A percentile compares a stretch with the other conserved stretches of the same genome.
Evolutionary conservation across 2,113 vertebrate genomes (phyloP).

Genomic region (Clarias macrocephalus): DNA sequence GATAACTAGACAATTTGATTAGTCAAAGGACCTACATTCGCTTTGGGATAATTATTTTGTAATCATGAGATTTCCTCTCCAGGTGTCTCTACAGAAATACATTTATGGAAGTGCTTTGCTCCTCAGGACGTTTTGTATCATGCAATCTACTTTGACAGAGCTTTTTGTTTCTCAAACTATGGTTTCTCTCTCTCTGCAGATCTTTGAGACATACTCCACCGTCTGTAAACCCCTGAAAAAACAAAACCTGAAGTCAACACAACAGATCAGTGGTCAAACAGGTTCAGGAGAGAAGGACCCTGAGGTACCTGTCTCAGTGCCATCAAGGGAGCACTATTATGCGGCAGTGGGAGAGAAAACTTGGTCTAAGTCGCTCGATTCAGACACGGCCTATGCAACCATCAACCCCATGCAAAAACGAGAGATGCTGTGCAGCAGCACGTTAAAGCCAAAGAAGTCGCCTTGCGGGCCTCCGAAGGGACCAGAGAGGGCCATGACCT

Average conservation of each 20-base stretch:
- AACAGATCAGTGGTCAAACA: constrained; percentile 53
- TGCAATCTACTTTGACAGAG: constrained; percentile 36
- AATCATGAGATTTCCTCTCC: background rate
- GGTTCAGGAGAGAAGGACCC: constrained; percentile 60
- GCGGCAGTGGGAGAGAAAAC: constrained; percentile 70
- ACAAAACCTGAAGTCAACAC: constrained; percentile 54
- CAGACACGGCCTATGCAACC: constrained; percentile 70
- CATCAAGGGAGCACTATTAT: constrained; percentile 66
- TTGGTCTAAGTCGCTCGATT: constrained; percentile 64
- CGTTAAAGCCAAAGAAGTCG: constrained; percentile 70
- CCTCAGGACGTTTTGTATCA: constrained; percentile 23
- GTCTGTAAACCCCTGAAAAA: constrained; percentile 76
- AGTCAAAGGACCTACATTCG: background rate
- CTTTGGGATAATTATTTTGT: background rate
- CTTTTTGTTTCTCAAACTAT: constrained; percentile 45
- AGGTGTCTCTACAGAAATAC: background rate
- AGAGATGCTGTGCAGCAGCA: constrained; percentile 64
- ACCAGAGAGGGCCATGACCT: constrained; percentile 62
- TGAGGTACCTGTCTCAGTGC: constrained; percentile 38
- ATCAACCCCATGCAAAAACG: constrained; percentile 71
- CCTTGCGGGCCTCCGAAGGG: constrained; percentile 31
- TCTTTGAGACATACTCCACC: constrained; percentile 78
- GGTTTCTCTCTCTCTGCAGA: constrained; percentile 63
- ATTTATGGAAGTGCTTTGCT: constrained; percentile 28
- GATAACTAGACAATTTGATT: background rate